Evolutionary conservation across 2,888 invertebrate species (phyloP).

Genomic region (Cosmia pyralina): DNA sequence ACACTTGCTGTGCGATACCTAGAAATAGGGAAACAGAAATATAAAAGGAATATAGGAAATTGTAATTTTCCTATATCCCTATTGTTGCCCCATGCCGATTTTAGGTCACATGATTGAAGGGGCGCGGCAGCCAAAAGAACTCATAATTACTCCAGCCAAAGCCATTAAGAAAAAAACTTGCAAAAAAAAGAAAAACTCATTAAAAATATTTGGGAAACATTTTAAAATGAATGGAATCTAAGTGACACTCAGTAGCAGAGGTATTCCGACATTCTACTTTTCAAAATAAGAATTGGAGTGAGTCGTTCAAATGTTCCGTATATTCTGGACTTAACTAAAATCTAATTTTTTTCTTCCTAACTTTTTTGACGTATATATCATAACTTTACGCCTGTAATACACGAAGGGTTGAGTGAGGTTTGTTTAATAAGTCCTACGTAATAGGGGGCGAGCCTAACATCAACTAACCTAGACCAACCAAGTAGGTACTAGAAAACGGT

Average conservation of each 20-base stretch:
- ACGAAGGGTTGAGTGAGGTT: too few relatives aligned
- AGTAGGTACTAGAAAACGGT: background rate
- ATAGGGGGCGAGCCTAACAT: too few relatives aligned
- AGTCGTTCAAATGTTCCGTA: slow-evolving; percentile 2
- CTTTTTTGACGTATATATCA: background rate
- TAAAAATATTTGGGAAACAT: slow-evolving; percentile 53
- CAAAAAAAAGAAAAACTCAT: slow-evolving; percentile 41
- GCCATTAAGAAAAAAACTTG: slow-evolving; percentile 50
- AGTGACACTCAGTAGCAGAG: slow-evolving; percentile 40
- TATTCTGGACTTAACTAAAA: background rate
- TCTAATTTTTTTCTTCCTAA: background rate
- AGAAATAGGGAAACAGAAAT: background rate
- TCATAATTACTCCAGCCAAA: slow-evolving; percentile 41
- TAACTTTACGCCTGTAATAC: too few relatives aligned
- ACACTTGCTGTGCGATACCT: background rate
- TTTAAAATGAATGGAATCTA: slow-evolving; percentile 56
- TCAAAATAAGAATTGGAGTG: slow-evolving; percentile 31
- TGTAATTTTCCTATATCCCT: background rate
- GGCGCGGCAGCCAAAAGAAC: slow-evolving; percentile 5
- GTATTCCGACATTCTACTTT: slow-evolving; percentile 45
- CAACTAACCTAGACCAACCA: too few relatives aligned
- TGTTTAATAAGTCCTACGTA: too few relatives aligned
- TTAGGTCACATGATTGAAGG: slow-evolving; percentile 17
- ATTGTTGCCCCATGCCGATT: slow-evolving; percentile 21
- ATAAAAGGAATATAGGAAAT: background rate